Evolutionary conservation across 2,797 vertebrate genomes (phyloP).

Genomic region (Clamator glandarius): DNA sequence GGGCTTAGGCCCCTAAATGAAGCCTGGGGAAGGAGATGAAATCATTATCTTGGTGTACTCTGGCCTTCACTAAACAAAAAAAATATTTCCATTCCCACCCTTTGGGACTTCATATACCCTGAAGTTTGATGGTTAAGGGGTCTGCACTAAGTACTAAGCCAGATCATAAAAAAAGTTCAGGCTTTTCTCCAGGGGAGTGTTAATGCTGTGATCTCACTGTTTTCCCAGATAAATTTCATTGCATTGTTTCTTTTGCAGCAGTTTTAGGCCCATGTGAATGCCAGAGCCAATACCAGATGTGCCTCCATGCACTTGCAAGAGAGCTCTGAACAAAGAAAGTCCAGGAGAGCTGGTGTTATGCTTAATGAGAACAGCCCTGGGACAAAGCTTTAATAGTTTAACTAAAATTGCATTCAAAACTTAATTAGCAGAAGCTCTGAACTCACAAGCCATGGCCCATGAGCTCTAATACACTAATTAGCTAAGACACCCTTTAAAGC

Average conservation of each 20-base stretch:
- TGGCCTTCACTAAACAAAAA: constrained; percentile 35
- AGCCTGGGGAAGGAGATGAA: not conserved
- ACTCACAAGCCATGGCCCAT: constrained; percentile 67
- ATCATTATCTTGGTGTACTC: not conserved
- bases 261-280: constrained; percentile 49
- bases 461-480: constrained; percentile 75
- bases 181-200: constrained; percentile 63
- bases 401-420: constrained; percentile 78
- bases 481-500: constrained; percentile 68
- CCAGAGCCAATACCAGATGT: constrained; percentile 57
- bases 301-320: constrained; percentile 23
- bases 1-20: not conserved
- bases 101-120: not conserved
- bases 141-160: constrained; percentile 14
- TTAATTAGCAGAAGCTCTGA: constrained; percentile 77
- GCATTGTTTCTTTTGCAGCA: constrained; percentile 62
- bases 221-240: constrained; percentile 69
- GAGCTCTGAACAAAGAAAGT: constrained; percentile 58
- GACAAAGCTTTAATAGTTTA: constrained; percentile 75
- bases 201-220: constrained; percentile 63
- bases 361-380: constrained; percentile 68
- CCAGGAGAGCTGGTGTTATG: constrained; percentile 53
- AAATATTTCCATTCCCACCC: constrained; percentile 31
- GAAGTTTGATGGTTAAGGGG: constrained; percentile 39
- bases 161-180: constrained; percentile 46